phyloP scores from a whole-genome alignment of 2,888 invertebrate species.

The Drosophila mulleri region DNA sequence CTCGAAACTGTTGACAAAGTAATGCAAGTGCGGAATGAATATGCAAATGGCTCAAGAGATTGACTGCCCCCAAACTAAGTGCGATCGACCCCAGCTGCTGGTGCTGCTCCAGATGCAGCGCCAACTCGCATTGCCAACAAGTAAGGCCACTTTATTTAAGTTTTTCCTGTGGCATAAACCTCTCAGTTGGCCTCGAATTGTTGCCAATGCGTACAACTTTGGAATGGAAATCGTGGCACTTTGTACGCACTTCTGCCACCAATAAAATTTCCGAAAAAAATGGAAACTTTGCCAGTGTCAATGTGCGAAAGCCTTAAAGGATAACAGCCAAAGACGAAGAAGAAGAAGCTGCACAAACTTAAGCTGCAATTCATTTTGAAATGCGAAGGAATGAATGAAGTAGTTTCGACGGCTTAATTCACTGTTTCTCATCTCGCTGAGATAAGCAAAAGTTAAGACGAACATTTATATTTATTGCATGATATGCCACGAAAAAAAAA shows the following conservation, averaged over 20 bases:
- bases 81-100: constrained; percentile 12
- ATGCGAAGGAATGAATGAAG: neutral
- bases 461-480: neutral
- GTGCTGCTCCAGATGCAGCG: neutral
- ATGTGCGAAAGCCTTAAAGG: constrained; percentile 1
- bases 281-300: constrained; percentile 35
- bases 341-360: neutral
- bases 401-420: neutral
- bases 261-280: constrained; percentile 25
- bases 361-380: constrained; percentile 7
- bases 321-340: neutral
- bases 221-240: constrained; percentile 42
- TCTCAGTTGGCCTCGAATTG: constrained; percentile 37
- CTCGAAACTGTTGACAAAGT: constrained; percentile 69
- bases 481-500: too few species aligned
- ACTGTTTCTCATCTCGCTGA: neutral
- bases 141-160: constrained; percentile 70
- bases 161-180: constrained; percentile 54
- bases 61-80: constrained; percentile 45
- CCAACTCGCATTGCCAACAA: constrained; percentile 35
- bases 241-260: constrained; percentile 40
- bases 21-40: constrained; percentile 65
- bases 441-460: neutral
- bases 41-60: constrained; percentile 65
- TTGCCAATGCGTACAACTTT: constrained; percentile 45